Evolutionary conservation across 2,888 invertebrate species (phyloP).

Genomic region (Xylota segnis): DNA sequence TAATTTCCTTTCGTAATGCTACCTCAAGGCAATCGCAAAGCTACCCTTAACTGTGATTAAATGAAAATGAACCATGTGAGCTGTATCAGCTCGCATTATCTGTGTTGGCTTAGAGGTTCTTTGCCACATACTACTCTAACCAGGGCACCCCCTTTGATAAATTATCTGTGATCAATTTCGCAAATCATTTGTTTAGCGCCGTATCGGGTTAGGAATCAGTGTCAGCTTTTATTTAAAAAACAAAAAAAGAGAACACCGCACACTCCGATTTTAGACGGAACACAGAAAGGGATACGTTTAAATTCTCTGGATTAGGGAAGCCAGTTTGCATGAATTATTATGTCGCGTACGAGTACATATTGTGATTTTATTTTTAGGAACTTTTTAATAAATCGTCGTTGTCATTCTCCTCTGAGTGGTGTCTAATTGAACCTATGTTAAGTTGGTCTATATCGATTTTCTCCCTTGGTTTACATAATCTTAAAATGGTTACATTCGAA

Average conservation of each 20-base stretch:
- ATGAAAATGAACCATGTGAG: conserved; percentile 7
- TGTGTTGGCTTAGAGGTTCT: conserved; percentile 20
- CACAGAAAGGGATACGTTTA: not conserved
- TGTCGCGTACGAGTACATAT: not conserved
- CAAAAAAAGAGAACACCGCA: not conserved
- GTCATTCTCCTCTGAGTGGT: not conserved
- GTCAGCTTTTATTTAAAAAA: not conserved
- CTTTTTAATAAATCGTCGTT: not conserved
- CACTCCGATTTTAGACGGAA: not conserved
- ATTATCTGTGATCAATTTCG: conserved; percentile 36
- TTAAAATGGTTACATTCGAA: not conserved
- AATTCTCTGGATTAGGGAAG: not conserved
- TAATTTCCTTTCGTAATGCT: conserved; percentile 40
- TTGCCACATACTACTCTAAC: conserved; percentile 6
- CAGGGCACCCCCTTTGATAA: conserved; percentile 21
- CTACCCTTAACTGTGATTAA: conserved; percentile 23
- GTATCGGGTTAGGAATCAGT: conserved; percentile 2
- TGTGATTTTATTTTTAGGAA: not conserved
- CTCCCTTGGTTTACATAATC: not conserved
- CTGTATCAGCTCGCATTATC: conserved; percentile 14
- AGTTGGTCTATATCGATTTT: not conserved
- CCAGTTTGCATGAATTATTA: not conserved
- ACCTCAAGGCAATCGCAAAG: conserved; percentile 22
- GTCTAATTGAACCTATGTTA: not conserved
- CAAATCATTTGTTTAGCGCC: conserved; percentile 23